phyloP scores from a whole-genome alignment of 2,888 invertebrate species.

The Formica aserva region DNA sequence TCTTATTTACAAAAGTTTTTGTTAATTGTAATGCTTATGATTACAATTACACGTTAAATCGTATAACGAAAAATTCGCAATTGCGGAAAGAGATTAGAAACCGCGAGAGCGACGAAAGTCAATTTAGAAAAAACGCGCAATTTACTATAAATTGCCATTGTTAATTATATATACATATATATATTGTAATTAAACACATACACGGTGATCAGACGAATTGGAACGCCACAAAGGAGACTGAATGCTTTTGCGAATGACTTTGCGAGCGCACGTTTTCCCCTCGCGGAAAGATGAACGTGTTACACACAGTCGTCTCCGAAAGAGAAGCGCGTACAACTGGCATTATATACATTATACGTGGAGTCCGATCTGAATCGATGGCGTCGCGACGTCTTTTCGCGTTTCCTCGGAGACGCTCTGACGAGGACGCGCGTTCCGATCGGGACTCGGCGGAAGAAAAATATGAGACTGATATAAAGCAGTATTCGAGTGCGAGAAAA shows the following conservation, averaged over 20 bases:
- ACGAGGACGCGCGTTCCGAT: conserved; percentile 17
- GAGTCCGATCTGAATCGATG: conserved; percentile 65
- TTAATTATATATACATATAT: conserved; percentile 17
- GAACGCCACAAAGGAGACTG: conserved; percentile 5
- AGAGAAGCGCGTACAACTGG: conserved; percentile 83
- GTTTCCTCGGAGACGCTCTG: not conserved
- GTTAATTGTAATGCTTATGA: not conserved
- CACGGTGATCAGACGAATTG: conserved; percentile 16
- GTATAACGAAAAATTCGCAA: not conserved
- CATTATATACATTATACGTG: conserved; percentile 78
- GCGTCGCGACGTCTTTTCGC: conserved; percentile 24
- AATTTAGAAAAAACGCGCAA: conserved; percentile 36
- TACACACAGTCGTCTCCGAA: conserved; percentile 70
- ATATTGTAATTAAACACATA: not conserved
- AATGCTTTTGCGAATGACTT: conserved; percentile 14
- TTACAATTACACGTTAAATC: conserved; percentile 1
- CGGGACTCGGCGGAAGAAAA: conserved; percentile 64
- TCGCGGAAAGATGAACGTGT: conserved; percentile 28
- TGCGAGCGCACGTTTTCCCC: conserved; percentile 58
- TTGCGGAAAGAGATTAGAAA: not conserved
- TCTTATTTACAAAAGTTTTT: not conserved
- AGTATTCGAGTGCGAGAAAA: conserved; percentile 83
- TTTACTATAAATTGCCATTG: conserved; percentile 40
- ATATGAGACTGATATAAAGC: conserved; percentile 85
- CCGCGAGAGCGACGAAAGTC: not conserved